Base-by-base conservation (phyloP, 92 coral and sea anemone genomes). In the Hydrozoanthus gracilis region DNA sequence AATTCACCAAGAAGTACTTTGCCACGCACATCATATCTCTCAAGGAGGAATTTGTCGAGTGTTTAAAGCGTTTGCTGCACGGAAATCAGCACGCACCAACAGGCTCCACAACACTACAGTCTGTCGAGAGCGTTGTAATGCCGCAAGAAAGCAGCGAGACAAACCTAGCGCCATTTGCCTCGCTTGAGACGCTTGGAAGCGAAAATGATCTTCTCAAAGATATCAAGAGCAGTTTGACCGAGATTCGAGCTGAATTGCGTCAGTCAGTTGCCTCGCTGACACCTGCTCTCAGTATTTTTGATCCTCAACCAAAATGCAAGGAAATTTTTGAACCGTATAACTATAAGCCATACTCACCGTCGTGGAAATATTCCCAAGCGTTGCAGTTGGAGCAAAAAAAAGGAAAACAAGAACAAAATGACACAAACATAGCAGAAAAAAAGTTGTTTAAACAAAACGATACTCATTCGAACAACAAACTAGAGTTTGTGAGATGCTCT, bases 1-100 rank as follows among this genome's bases (percentile, higher is more conserved):
- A 83, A 74, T 94, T 94, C 76, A 87, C 92, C 86, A 50, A 8
- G 3, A 74, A 65, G 10, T 94, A 94, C 80, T 74, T 83, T 15
- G 87, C 58, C 7, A 65, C 74, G 17, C 73, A 12, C 48, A 14
- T 62, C 2, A 50, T 11, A 46, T 16, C 10, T 27, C 14, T 80
- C 11, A 55, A 54, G 18, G 35, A 4, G 46, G 69, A 77, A 4
- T 7, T 52, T 1, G n/a, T 44, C 6, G 82, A 20, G 3, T 20
- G 27, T 56, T 15, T 77, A 35, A 77, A 52, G 20, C 82, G 82
- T 54, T 49, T 55, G 4, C 44, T 60, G 35, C 66, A 20, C 50
- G 39, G 51, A 5, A 35, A 60, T 4, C 65, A 55, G 3, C 3
- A 20, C 1, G 6, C 3, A 20, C 44, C 15, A 68, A 20, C 39